Evolutionary conservation across 2,888 invertebrate genomes (phyloP), one percentile per base, ranked within the genome.

Genomic region (Amaurobius ferox): DNA sequence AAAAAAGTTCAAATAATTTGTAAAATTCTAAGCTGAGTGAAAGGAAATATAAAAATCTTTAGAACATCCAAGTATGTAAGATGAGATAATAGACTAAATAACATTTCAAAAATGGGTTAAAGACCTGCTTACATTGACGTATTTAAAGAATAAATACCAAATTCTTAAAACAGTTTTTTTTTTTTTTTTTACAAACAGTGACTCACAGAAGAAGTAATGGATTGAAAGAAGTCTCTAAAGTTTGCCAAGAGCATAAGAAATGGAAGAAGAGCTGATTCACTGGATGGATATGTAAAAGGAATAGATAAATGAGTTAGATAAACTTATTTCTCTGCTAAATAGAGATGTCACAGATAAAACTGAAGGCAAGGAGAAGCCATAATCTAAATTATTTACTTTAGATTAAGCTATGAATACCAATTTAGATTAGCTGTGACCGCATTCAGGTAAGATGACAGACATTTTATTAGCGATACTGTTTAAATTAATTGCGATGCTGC

Each of bases 201-300:
- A 74, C 40, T 74, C 74, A 64, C 40, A 29, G 11, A 74, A 64
- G 64, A 74, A 39, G 35, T 11, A 64, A 28, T 64, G 13, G 26
- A 48, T 30, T 11, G 19, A 7, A 55, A 9, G 29, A 28, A 55
- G 35, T 32, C n/a, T 39, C 26, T 39, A n/a, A 40, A 74, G 39
- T 64, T 28, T 74, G 74, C 74, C 74, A 74, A 39, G 64, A 74
- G 40, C 39, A 16, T 44, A 16, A 44, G 44, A 44, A 44, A 44
- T 44, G 44, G 16, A 16, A 62, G 28, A 28, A 16, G 26, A 19
- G 3, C 26, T 74, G 74, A 74, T 19, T 74, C 74, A 74, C 26
- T 5, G n/a, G n/a, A n/a, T n/a, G n/a, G 26, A 7, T 40, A 26
- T 32, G 64, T n/a, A 64, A 35, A 73, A 61, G 16, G 64, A 64